phyloP scores from a whole-genome alignment of 2,888 invertebrate genomes.

The Acleris emargana region DNA sequence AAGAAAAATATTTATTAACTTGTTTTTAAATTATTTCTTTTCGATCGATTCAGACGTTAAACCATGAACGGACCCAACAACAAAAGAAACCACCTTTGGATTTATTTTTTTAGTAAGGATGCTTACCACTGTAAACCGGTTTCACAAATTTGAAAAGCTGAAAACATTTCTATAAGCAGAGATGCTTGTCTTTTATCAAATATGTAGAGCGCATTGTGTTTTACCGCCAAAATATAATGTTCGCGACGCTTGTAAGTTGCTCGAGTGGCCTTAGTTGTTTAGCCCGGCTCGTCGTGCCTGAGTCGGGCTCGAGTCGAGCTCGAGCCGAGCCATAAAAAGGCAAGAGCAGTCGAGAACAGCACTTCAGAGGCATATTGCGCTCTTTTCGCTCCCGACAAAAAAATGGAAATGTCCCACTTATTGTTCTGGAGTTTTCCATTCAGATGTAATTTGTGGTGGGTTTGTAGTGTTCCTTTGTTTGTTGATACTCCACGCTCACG shows the following conservation, averaged over 20 bases:
- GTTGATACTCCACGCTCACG: constrained; percentile 12
- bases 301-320: constrained; percentile 43
- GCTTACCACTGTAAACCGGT: no score
- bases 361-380: constrained; percentile 64
- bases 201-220: constrained; percentile 23
- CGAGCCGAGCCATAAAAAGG: constrained; percentile 56
- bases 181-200: constrained; percentile 8
- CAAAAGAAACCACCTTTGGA: no score
- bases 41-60: no score
- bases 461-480: constrained; percentile 27
- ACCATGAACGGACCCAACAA: no score
- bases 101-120: no score
- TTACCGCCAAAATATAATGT: constrained; percentile 42
- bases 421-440: constrained; percentile 50
- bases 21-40: no score
- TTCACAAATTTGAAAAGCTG: background rate
- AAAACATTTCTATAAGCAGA: constrained; percentile 38
- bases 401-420: constrained; percentile 51
- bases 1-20: no score
- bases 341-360: constrained; percentile 52
- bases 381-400: constrained; percentile 55
- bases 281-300: constrained; percentile 51
- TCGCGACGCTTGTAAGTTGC: constrained; percentile 53
- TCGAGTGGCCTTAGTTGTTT: constrained; percentile 66
- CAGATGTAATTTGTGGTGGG: constrained; percentile 49